Conservation (phyloP, 2,113 vertebrate species). For the Corythornis vintsioides region DNA sequence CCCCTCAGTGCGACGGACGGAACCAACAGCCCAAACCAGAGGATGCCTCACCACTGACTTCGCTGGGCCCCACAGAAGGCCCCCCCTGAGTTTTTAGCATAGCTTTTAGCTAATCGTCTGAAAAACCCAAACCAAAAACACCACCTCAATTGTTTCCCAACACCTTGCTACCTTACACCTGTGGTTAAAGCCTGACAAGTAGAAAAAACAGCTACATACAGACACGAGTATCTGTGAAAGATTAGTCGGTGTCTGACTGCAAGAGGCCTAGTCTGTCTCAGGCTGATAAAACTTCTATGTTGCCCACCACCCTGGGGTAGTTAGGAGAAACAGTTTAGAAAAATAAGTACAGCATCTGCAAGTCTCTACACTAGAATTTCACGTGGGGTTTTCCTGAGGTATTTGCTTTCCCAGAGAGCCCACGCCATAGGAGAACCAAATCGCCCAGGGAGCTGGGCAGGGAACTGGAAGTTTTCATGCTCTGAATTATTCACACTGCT, state of each 20-base stretch:
- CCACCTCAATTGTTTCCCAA: not conserved
- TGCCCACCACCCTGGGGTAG: not conserved
- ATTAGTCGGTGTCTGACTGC: not conserved
- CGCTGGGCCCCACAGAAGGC: not conserved
- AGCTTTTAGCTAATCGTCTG: not conserved
- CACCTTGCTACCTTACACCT: not conserved
- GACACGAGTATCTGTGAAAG: not conserved
- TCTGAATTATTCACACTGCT: not conserved
- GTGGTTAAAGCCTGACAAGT: constrained; percentile 39
- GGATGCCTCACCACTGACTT: constrained; percentile 1
- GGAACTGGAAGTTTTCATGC: not conserved
- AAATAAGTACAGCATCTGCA: constrained; percentile 54
- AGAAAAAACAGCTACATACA: constrained; percentile 40
- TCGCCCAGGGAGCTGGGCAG: not conserved
- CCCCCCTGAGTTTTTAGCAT: constrained; percentile 32
- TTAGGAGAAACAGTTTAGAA: constrained; percentile 48
- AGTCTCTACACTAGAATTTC: constrained; percentile 61
- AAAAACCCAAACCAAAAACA: not conserved
- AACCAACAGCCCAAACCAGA: not conserved
- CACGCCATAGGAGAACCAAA: not conserved
- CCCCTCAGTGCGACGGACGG: rapidly evolving
- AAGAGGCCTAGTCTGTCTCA: not conserved
- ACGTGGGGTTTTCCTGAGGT: constrained; percentile 70
- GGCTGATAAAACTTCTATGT: not conserved
- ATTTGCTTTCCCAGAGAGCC: constrained; percentile 33